Conservation (phyloP, 2,888 invertebrate species). For the Xanthia togata region DNA sequence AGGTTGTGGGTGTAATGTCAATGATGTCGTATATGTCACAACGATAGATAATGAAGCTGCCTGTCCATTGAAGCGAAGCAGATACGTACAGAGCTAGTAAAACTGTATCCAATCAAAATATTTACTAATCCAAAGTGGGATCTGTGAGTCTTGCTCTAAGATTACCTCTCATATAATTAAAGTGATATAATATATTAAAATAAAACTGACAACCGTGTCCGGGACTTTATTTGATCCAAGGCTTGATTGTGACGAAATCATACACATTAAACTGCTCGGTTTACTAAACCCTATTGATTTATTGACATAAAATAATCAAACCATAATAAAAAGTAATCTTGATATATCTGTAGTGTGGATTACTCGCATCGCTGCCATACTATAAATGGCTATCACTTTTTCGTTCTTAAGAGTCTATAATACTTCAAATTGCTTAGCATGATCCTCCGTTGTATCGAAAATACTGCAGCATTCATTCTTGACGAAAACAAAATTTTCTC, state of each 20-base stretch:
- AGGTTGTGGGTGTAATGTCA: slow-evolving; percentile 9
- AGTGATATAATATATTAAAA: not conserved
- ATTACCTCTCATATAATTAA: not conserved
- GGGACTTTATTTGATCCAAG: not conserved
- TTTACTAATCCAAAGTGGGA: not conserved
- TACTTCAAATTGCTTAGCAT: too few relatives aligned
- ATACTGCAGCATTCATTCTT: too few relatives aligned
- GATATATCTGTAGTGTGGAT: slow-evolving; percentile 36
- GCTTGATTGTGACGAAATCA: not conserved
- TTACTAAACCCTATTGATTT: slow-evolving; percentile 33
- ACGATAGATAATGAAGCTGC: not conserved
- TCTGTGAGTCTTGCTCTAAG: not conserved
- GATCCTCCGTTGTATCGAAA: too few relatives aligned
- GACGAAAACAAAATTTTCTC: too few relatives aligned
- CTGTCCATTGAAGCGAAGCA: not conserved
- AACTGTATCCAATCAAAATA: not conserved
- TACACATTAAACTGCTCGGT: not conserved
- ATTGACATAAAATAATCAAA: slow-evolving; percentile 36
- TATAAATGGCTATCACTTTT: slow-evolving; percentile 34
- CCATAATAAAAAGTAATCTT: slow-evolving; percentile 53
- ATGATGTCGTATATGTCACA: not conserved
- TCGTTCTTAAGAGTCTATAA: not conserved
- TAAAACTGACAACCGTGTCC: not conserved
- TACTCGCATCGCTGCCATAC: slow-evolving; percentile 13
- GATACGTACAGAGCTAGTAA: not conserved